phyloP scores from a whole-genome alignment of 1,140 invertebrate genomes.

The Drosophila arawakana region DNA sequence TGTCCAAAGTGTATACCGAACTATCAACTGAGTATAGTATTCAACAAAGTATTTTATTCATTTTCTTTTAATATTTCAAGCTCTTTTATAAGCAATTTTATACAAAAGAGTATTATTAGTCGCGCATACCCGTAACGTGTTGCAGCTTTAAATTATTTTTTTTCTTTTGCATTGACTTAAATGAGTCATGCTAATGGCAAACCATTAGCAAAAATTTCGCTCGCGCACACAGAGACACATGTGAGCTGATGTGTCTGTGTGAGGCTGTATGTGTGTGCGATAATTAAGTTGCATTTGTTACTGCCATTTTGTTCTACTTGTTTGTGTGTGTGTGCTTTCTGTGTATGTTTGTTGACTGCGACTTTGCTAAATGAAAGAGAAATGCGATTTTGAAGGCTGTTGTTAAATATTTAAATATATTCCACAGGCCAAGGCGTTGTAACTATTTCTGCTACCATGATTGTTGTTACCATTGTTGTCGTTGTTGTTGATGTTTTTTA shows the following conservation, averaged over 20 bases:
- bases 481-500: slow-evolving; percentile 3
- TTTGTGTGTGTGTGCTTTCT: slow-evolving; percentile 28
- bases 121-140: neutral
- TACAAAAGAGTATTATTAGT: neutral
- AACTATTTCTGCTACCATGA: slow-evolving; percentile 25
- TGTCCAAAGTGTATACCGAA: neutral
- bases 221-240: slow-evolving; percentile 27
- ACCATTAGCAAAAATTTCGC: slow-evolving; percentile 77
- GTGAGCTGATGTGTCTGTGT: slow-evolving; percentile 28
- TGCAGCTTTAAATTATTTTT: neutral
- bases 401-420: slow-evolving; percentile 80
- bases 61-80: too few relatives aligned
- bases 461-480: neutral
- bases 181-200: slow-evolving; percentile 82
- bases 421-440: slow-evolving; percentile 48
- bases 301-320: slow-evolving; percentile 49
- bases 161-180: slow-evolving; percentile 65
- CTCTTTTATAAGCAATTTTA: too few relatives aligned
- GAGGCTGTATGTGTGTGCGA: slow-evolving; percentile 41
- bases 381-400: slow-evolving; percentile 81
- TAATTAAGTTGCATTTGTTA: slow-evolving; percentile 59
- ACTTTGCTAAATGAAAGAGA: slow-evolving; percentile 69
- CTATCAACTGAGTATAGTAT: neutral
- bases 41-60: neutral
- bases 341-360: slow-evolving; percentile 28